Conservation (phyloP, 1,140 invertebrate species). For the Euura lappo region DNA sequence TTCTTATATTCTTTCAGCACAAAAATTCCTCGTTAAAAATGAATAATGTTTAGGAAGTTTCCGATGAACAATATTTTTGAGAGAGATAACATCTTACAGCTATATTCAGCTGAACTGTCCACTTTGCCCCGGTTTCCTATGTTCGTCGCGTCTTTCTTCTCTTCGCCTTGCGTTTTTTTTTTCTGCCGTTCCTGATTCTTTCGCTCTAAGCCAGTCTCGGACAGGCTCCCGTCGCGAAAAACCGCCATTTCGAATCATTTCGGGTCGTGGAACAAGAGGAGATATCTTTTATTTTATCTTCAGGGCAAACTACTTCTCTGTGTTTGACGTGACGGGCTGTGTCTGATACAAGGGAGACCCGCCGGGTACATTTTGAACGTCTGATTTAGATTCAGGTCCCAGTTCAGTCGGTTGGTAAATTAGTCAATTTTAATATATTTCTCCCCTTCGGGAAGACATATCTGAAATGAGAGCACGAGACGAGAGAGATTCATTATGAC, state of each 20-base stretch:
- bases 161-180: too few relatives aligned
- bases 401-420: neutral
- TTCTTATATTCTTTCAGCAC: too few relatives aligned
- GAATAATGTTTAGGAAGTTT: too few relatives aligned
- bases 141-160: too few relatives aligned
- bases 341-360: neutral
- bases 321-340: constrained; percentile 1
- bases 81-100: too few relatives aligned
- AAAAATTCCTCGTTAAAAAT: too few relatives aligned
- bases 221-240: neutral
- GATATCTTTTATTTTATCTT: constrained; percentile 5
- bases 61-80: too few relatives aligned
- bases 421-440: constrained; percentile 8
- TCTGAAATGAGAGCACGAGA: neutral
- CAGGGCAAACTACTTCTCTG: neutral
- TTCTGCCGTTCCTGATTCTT: too few relatives aligned
- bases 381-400: neutral
- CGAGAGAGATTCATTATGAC: neutral
- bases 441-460: neutral
- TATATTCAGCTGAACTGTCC: too few relatives aligned
- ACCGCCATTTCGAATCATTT: neutral
- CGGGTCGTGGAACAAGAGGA: neutral
- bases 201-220: too few relatives aligned
- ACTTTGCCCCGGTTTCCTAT: too few relatives aligned
- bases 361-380: neutral